Conservation (phyloP, 2,113 vertebrate species). For the Panthera uncia region DNA sequence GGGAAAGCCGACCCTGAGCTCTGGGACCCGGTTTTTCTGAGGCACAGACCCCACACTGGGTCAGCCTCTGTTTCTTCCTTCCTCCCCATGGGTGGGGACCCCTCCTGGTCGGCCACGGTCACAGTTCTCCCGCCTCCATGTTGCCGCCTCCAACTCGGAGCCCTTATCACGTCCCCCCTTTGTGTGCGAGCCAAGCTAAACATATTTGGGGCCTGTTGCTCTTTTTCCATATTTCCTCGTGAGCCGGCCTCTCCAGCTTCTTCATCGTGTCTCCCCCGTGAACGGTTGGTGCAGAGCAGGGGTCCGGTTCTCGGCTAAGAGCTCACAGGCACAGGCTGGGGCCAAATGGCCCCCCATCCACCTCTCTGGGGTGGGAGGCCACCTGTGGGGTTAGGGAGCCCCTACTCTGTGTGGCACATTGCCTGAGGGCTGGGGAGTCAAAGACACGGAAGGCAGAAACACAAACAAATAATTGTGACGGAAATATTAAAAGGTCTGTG, state of each 20-base stretch:
- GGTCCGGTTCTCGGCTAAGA: fast-evolving
- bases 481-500: neutral
- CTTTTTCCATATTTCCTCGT: conserved; percentile 79
- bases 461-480: neutral
- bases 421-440: neutral
- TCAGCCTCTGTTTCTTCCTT: conserved; percentile 11
- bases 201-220: conserved; percentile 62
- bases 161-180: conserved; percentile 69
- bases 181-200: conserved; percentile 81
- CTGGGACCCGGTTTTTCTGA: conserved; percentile 26
- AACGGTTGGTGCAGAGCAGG: conserved; percentile 43
- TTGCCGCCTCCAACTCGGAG: conserved; percentile 63
- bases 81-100: neutral
- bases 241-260: conserved; percentile 79
- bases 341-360: neutral
- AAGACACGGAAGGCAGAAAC: neutral
- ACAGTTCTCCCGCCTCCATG: conserved; percentile 20
- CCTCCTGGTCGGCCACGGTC: conserved; percentile 15
- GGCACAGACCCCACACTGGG: neutral
- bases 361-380: neutral
- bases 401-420: neutral
- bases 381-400: neutral
- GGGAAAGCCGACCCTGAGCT: conserved; percentile 35
- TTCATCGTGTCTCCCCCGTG: conserved; percentile 75
- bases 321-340: neutral